Percentiles rank a stretch among this genome's conserved stretches.
These are phyloP conservation scores for Drosophila picticornis DNA, from an alignment of 2,888 invertebrate genomes.

Conservation along the genomic window DNA sequence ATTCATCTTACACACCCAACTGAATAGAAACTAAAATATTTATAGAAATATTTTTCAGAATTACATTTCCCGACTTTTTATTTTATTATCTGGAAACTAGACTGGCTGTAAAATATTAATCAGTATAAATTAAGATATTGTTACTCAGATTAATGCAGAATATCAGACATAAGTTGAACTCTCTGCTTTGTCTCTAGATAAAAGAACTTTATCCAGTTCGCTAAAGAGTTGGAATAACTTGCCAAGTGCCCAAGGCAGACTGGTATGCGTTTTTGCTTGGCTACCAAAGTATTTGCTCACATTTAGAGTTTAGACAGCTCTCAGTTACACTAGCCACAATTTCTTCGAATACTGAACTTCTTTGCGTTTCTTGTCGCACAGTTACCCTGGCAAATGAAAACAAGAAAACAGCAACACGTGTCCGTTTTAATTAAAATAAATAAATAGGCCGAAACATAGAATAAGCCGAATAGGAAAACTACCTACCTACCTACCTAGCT, in stretches of 20 bases:
- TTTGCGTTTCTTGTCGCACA: constrained; percentile 38
- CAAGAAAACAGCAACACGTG: constrained; percentile 78
- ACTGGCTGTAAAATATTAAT: neutral
- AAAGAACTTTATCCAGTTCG: neutral
- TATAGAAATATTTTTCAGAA: neutral
- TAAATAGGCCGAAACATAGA: constrained; percentile 69
- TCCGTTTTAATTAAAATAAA: constrained; percentile 79
- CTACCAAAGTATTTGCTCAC: neutral
- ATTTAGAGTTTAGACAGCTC: constrained; percentile 11
- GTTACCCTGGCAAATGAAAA: constrained; percentile 64
- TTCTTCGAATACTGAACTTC: neutral
- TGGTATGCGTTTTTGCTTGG: neutral
- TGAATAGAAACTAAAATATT: neutral
- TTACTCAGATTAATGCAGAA: neutral
- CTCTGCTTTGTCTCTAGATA: neutral
- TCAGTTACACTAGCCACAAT: constrained; percentile 39
- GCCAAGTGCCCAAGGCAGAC: neutral
- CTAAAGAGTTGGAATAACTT: neutral
- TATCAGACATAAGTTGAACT: neutral
- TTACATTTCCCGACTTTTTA: neutral
- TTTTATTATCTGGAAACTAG: neutral
- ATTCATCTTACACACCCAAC: neutral
- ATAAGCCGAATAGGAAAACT: constrained; percentile 52
- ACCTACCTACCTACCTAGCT: neutral
- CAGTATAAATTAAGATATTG: neutral